A percentile compares a stretch with the other conserved stretches of the same genome.
These are phyloP conservation scores for Sinocyclocheilus maitianheensis DNA, from an alignment of 2,113 vertebrate genomes.

Conservation along the genomic window DNA sequence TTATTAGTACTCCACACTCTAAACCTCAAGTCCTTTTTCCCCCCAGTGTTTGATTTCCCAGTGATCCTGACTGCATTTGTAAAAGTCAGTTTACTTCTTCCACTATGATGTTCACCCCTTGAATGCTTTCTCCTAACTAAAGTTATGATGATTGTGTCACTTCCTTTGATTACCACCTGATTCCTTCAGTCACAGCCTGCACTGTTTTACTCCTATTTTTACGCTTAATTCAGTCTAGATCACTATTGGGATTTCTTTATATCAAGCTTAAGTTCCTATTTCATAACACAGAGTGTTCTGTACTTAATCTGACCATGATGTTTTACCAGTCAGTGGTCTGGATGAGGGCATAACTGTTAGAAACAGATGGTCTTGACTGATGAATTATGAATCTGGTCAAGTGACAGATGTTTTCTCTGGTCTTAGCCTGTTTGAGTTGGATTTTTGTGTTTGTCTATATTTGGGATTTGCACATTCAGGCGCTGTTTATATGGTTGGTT, in stretches of 20 bases:
- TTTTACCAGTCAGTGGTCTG: neutral
- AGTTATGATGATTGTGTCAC: slow-evolving; percentile 1
- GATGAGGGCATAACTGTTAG: slow-evolving; percentile 4
- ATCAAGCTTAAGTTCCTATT: neutral
- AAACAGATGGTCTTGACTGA: slow-evolving; percentile 22
- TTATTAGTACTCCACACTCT: neutral
- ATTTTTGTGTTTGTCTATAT: neutral
- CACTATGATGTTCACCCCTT: neutral
- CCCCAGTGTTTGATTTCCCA: slow-evolving; percentile 3
- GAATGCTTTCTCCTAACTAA: neutral
- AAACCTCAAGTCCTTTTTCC: neutral
- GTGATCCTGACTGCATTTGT: slow-evolving; percentile 13
- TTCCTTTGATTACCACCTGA: neutral
- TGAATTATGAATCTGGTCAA: slow-evolving; percentile 15
- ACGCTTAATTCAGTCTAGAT: slow-evolving; percentile 6
- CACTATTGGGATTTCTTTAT: neutral
- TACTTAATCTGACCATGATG: slow-evolving; percentile 42
- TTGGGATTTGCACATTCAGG: neutral
- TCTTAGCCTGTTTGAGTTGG: neutral
- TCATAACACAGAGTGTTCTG: slow-evolving; percentile 6
- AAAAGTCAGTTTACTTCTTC: neutral
- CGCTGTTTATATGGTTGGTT: neutral
- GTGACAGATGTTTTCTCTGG: slow-evolving; percentile 22
- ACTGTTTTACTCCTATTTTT: neutral
- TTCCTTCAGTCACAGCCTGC: neutral